Base-by-base conservation (phyloP, 2,113 vertebrate genomes). In the Ifrita kowaldi region DNA sequence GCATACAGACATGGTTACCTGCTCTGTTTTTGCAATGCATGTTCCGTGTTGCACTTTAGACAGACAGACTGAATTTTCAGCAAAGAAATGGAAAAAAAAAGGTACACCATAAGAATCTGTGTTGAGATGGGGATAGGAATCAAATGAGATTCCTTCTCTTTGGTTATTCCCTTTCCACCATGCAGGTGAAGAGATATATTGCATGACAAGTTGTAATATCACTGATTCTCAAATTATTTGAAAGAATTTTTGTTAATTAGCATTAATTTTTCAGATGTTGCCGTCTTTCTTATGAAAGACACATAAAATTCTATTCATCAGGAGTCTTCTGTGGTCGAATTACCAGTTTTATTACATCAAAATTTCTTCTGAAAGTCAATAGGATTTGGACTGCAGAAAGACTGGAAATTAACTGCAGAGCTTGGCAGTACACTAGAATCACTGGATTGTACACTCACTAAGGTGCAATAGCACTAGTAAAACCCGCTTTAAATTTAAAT, bases 1-100 rank as follows among this genome's bases (percentile, higher is more conserved):
- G 6, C 35, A 30, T 5, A 41, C 4, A 68, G 11, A 63, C 0
- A 0, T 39, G 35, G 6, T 32, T 69, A 12, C 5, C 35, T 89
- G 8, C 11, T 19, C 11, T 68, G 23, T 22, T 77, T 62, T 57
- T 52, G 35, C 11, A 14, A 18, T 27, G 11, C 16, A 19, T 9
- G 5, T 63, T 74, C 32, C 37, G 16, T 79, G 24, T 39, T 74
- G 19, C 11, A 16, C 17, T 65, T 80, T 46, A 67, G 39, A 74
- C 10, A 67, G 6, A 13, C 5, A 37, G 28, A 56, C 10, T 46
- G 11, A 56, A n/a, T 39, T 70, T 75, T 62, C 73, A 52, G 10
- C 9, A 57, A 81, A 49, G 16, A 77, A 81, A 77, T 26, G 6
- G 16, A 19, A 37, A 65, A 26, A 44, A n/a, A 8, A 57, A 23